Evolutionary conservation across 2,113 vertebrate genomes (phyloP).

Genomic region (Corapipo altera): DNA sequence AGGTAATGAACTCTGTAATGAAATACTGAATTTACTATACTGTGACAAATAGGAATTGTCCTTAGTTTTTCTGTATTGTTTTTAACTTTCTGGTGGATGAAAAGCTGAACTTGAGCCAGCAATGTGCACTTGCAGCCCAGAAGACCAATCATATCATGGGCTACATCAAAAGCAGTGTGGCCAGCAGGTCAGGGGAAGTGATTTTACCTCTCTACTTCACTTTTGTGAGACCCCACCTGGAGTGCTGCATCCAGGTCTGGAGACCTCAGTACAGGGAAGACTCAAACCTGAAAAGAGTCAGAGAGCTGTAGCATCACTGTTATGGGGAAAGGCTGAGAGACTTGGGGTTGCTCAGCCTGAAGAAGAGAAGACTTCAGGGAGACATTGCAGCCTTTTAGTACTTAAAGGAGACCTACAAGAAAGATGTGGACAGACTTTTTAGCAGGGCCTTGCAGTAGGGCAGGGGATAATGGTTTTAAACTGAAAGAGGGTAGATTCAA

Average conservation of each 20-base stretch:
- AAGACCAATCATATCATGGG: fast-evolving
- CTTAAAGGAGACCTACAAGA: not conserved
- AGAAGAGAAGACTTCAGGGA: not conserved
- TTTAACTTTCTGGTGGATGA: not conserved
- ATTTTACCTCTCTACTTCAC: not conserved
- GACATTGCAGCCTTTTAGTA: not conserved
- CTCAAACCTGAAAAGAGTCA: not conserved
- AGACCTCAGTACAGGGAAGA: not conserved
- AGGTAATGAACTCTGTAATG: not conserved
- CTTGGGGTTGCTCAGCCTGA: not conserved
- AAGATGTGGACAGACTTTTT: not conserved
- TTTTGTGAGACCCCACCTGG: not conserved
- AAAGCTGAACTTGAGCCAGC: not conserved
- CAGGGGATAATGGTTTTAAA: not conserved
- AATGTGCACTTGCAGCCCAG: fast-evolving
- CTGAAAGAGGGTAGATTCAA: not conserved
- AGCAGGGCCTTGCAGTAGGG: fast-evolving
- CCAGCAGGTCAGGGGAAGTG: not conserved
- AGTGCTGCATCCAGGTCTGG: not conserved
- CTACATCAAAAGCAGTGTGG: fast-evolving
- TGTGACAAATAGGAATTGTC: not conserved
- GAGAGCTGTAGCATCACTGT: not conserved
- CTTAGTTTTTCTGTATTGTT: not conserved
- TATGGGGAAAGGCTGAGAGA: not conserved
- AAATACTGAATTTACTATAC: not conserved